phyloP scores from a whole-genome alignment of 2,888 invertebrate species.

The Nomada fucata region DNA sequence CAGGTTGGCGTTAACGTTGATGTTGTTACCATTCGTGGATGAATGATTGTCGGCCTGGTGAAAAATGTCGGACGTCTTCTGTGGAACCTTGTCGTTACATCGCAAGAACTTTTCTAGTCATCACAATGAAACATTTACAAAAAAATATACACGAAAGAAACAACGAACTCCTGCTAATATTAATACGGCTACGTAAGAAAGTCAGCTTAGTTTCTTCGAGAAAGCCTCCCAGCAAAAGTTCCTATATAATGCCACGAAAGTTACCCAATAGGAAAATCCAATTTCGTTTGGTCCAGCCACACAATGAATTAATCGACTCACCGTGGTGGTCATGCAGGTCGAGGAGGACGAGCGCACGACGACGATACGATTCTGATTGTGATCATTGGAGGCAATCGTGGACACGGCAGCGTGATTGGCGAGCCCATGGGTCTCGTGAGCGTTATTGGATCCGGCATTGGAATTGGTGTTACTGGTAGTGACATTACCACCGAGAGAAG shows the following conservation, averaged over 20 bases:
- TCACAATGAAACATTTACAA: slow-evolving; percentile 32
- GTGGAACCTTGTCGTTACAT: slow-evolving; percentile 36
- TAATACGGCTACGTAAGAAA: background rate
- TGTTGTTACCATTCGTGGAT: slow-evolving; percentile 74
- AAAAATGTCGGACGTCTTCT: slow-evolving; percentile 36
- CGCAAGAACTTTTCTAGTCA: slow-evolving; percentile 33
- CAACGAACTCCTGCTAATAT: slow-evolving; percentile 3
- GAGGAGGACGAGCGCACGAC: slow-evolving; percentile 81
- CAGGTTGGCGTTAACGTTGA: slow-evolving; percentile 72
- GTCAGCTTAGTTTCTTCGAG: background rate
- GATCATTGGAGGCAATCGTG: slow-evolving; percentile 79
- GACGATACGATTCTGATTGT: slow-evolving; percentile 83
- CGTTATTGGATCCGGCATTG: slow-evolving; percentile 63
- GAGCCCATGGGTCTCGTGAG: slow-evolving; percentile 76
- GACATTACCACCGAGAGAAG: slow-evolving; percentile 77
- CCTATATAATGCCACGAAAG: background rate
- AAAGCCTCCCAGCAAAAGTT: background rate
- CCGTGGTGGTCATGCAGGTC: slow-evolving; percentile 78
- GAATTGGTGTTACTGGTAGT: slow-evolving; percentile 73
- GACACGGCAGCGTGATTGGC: slow-evolving; percentile 75
- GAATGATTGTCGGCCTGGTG: slow-evolving; percentile 77
- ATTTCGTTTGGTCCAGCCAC: slow-evolving; percentile 18
- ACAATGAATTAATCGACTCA: slow-evolving; percentile 70
- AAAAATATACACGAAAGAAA: slow-evolving; percentile 1
- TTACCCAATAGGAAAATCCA: slow-evolving; percentile 16